Conservation (phyloP, 2,113 vertebrate species). For the Eclectus roratus region DNA sequence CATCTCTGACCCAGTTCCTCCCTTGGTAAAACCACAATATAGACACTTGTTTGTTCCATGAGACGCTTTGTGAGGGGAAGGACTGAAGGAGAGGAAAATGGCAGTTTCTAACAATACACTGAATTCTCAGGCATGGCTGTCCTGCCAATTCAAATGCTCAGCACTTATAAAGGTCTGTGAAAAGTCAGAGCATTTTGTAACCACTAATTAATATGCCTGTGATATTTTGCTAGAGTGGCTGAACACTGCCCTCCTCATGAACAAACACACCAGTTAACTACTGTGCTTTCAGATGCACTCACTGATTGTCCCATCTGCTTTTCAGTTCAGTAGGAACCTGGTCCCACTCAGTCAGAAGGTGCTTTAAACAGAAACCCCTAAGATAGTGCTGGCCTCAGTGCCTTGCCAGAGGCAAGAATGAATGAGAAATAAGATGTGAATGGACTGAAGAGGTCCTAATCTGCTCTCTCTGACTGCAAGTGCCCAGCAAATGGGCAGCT, state of each 20-base stretch:
- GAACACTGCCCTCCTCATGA: neutral
- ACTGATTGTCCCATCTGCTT: neutral
- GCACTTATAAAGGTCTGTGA: neutral
- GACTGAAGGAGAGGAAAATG: neutral
- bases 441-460: neutral
- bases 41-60: neutral
- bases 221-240: neutral
- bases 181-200: slow-evolving; percentile 3
- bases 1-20: neutral
- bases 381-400: neutral
- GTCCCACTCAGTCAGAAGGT: neutral
- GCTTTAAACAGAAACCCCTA: neutral
- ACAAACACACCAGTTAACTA: neutral
- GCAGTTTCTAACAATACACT: neutral
- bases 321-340: neutral
- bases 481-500: neutral
- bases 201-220: slow-evolving; percentile 20
- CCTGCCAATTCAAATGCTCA: slow-evolving; percentile 11
- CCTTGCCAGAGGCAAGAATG: neutral
- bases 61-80: neutral
- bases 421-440: neutral
- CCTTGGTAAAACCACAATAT: neutral
- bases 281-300: neutral
- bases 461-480: neutral
- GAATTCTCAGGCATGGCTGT: slow-evolving; percentile 33